Evolutionary conservation across 2,888 invertebrate genomes (phyloP).

Genomic region (Leucophenga maculata): DNA sequence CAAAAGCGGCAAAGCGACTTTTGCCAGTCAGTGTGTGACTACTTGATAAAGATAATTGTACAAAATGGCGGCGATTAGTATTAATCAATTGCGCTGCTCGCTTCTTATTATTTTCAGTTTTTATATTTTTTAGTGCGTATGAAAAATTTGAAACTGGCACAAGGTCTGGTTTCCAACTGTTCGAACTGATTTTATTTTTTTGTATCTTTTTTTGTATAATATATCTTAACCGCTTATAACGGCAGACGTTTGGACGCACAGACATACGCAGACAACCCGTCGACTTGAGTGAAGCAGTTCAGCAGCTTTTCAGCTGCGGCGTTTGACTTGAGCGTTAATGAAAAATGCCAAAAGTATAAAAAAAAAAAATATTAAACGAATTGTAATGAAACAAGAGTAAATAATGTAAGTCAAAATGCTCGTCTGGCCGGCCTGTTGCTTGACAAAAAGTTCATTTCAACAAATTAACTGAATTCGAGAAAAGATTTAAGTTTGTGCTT

Average conservation of each 20-base stretch:
- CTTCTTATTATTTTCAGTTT: constrained; percentile 46
- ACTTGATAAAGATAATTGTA: constrained; percentile 38
- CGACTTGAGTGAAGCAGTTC: constrained; percentile 51
- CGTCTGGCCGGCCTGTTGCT: not conserved
- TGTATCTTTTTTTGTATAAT: constrained; percentile 12
- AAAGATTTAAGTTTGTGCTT: constrained; percentile 19
- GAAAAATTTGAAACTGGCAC: constrained; percentile 55
- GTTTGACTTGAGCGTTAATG: constrained; percentile 42
- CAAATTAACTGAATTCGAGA: constrained; percentile 35
- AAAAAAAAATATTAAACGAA: constrained; percentile 3
- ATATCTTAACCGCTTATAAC: constrained; percentile 42
- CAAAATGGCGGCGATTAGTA: constrained; percentile 59
- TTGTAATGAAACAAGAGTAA: not conserved
- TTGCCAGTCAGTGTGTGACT: not conserved
- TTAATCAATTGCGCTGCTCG: constrained; percentile 59
- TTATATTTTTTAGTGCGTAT: constrained; percentile 49
- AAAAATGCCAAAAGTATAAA: constrained; percentile 50
- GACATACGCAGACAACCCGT: not conserved
- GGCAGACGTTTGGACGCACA: not conserved
- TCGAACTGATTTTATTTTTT: not conserved
- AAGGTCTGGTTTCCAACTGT: constrained; percentile 58
- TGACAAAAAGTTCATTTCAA: constrained; percentile 11
- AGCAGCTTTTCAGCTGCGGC: constrained; percentile 44
- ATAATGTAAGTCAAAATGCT: not conserved
- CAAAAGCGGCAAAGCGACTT: constrained; percentile 11